These are phyloP conservation scores for Drosophila greeni DNA, from an alignment of 2,888 invertebrate species.

Conservation along the genomic window DNA sequence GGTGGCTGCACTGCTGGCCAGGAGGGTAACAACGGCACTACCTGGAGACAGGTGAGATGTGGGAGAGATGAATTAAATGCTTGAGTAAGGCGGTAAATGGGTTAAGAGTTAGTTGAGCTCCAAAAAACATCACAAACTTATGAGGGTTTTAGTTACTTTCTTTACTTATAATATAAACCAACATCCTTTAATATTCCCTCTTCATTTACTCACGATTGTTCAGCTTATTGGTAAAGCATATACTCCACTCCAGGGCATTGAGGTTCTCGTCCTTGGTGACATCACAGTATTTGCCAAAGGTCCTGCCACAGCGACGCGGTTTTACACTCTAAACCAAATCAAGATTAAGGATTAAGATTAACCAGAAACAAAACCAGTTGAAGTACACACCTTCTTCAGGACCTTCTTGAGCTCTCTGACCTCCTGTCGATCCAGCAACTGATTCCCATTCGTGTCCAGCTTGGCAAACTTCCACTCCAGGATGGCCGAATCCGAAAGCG, in stretches of 20 bases:
- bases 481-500: conserved; percentile 78
- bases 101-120: background rate
- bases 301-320: conserved; percentile 92
- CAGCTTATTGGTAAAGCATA: conserved; percentile 89
- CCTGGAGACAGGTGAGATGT: conserved; percentile 53
- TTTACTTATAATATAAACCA: background rate
- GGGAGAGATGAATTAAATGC: conserved; percentile 3
- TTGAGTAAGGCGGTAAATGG: background rate
- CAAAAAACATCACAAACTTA: no score
- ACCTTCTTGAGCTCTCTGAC: conserved; percentile 89
- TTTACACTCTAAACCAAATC: conserved; percentile 84
- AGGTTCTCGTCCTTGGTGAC: conserved; percentile 88
- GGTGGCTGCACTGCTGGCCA: conserved; percentile 52
- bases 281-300: conserved; percentile 93
- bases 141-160: background rate
- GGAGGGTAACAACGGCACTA: conserved; percentile 62
- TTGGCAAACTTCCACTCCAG: conserved; percentile 94
- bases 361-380: accelerated
- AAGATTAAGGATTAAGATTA: background rate
- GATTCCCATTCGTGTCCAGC: conserved; percentile 89
- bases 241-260: conserved; percentile 89
- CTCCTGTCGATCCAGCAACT: conserved; percentile 88
- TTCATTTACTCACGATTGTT: conserved; percentile 86
- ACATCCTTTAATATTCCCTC: background rate
- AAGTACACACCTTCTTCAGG: conserved; percentile 85